Evolutionary conservation across 2,888 invertebrate genomes (phyloP).

Genomic region (Nemapogon koenigi): DNA sequence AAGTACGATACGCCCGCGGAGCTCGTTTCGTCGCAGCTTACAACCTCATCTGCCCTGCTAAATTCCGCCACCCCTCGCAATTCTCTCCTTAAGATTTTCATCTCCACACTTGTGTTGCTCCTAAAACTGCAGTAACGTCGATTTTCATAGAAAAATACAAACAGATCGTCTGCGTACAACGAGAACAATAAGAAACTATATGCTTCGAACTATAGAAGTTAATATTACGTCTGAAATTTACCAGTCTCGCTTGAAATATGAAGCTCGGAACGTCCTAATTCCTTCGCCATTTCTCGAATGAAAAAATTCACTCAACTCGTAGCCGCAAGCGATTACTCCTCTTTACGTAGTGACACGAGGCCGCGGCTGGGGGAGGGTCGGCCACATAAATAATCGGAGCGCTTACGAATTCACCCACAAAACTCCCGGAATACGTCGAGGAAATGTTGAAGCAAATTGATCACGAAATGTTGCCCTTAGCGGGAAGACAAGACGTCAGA

Average conservation of each 20-base stretch:
- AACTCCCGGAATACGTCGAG: constrained; percentile 32
- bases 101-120: too few relatives aligned
- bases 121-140: too few relatives aligned
- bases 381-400: constrained; percentile 54
- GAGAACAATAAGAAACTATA: too few relatives aligned
- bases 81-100: too few relatives aligned
- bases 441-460: constrained; percentile 39
- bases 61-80: not conserved
- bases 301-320: constrained; percentile 49
- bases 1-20: constrained; percentile 28
- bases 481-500: too few relatives aligned
- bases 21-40: constrained; percentile 14
- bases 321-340: constrained; percentile 52
- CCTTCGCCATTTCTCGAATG: constrained; percentile 50
- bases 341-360: constrained; percentile 42
- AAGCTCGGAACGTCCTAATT: constrained; percentile 43
- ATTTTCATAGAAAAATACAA: too few relatives aligned
- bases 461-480: constrained; percentile 31
- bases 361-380: constrained; percentile 28
- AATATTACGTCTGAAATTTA: constrained; percentile 2
- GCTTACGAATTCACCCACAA: constrained; percentile 43
- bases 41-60: constrained; percentile 4
- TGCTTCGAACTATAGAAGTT: constrained; percentile 1
- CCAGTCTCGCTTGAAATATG: constrained; percentile 38
- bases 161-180: too few relatives aligned